A percentile compares a stretch with the other conserved stretches of the same genome.
phyloP scores from a whole-genome alignment of 2,113 vertebrate genomes.

The Sprattus sprattus region DNA sequence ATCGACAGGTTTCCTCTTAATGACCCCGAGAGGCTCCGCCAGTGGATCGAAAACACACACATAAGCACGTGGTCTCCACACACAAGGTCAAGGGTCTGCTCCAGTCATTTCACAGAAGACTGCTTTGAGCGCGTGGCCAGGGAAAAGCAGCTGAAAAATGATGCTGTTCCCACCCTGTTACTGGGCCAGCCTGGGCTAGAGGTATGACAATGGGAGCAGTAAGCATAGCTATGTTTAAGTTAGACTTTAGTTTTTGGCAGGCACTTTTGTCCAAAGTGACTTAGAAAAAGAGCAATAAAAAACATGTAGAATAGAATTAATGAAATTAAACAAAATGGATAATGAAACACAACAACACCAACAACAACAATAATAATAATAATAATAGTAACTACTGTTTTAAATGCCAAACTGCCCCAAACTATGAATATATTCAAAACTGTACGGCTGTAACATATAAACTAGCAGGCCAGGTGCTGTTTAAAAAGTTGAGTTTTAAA shows the following conservation, averaged over 20 bases:
- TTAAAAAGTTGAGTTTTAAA: too few species aligned
- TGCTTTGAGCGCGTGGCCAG: conserved; percentile 30
- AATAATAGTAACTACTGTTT: too few species aligned
- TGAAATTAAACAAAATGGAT: too few species aligned
- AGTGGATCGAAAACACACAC: conserved; percentile 39
- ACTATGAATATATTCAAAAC: too few species aligned
- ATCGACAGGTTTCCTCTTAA: conserved; percentile 36
- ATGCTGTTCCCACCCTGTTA: conserved; percentile 52
- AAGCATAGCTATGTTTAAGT: background rate
- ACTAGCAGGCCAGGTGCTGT: too few species aligned
- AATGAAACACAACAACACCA: too few species aligned
- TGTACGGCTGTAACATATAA: too few species aligned
- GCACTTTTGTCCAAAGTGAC: too few species aligned
- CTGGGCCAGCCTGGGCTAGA: conserved; percentile 52
- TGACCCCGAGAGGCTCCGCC: conserved; percentile 33
- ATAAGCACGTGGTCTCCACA: conserved; percentile 34
- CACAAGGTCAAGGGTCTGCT: conserved; percentile 39
- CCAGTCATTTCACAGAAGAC: conserved; percentile 40
- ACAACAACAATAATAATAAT: too few species aligned
- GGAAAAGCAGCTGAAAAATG: conserved; percentile 27
- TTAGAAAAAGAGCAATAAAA: too few species aligned
- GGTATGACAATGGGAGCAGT: background rate
- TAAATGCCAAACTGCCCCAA: too few species aligned
- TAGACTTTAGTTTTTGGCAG: background rate
- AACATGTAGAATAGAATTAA: too few species aligned